These are phyloP conservation scores for Drosophila nebulosa DNA, from an alignment of 1,140 invertebrate genomes.

Conservation along the genomic window DNA sequence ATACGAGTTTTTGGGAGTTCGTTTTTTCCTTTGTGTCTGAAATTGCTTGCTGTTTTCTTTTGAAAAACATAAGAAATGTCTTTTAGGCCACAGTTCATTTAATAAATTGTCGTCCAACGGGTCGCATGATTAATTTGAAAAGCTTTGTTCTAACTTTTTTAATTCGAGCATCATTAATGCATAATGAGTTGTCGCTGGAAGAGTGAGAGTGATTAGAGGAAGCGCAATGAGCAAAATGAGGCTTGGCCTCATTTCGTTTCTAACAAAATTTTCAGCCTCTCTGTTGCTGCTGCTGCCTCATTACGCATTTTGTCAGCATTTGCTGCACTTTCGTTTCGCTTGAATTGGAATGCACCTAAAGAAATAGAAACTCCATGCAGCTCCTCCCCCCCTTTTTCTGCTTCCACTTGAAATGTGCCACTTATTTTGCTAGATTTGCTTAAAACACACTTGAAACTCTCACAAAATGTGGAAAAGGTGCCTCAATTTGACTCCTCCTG, in stretches of 20 bases:
- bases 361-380: slow-evolving; percentile 27
- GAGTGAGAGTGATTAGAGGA: neutral
- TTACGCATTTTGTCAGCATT: slow-evolving; percentile 53
- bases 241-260: slow-evolving; percentile 49
- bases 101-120: slow-evolving; percentile 47
- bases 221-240: neutral
- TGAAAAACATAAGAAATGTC: slow-evolving; percentile 30
- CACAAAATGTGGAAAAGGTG: slow-evolving; percentile 31
- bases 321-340: slow-evolving; percentile 59
- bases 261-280: slow-evolving; percentile 54
- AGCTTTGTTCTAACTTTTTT: slow-evolving; percentile 46
- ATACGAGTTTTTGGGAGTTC: slow-evolving; percentile 6
- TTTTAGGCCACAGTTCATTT: slow-evolving; percentile 48
- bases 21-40: slow-evolving; percentile 12
- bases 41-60: neutral
- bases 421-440: slow-evolving; percentile 67
- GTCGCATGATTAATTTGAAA: slow-evolving; percentile 70
- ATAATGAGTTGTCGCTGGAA: neutral
- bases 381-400: neutral
- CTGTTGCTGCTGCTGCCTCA: slow-evolving; percentile 41
- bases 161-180: slow-evolving; percentile 43
- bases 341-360: slow-evolving; percentile 63
- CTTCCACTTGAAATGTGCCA: slow-evolving; percentile 30
- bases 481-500: slow-evolving; percentile 24
- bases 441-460: slow-evolving; percentile 35